A percentile compares a stretch with the other conserved stretches of the same genome.
Evolutionary conservation across 2,113 vertebrate genomes (phyloP).

Genomic region (Catharus bicknelli): DNA sequence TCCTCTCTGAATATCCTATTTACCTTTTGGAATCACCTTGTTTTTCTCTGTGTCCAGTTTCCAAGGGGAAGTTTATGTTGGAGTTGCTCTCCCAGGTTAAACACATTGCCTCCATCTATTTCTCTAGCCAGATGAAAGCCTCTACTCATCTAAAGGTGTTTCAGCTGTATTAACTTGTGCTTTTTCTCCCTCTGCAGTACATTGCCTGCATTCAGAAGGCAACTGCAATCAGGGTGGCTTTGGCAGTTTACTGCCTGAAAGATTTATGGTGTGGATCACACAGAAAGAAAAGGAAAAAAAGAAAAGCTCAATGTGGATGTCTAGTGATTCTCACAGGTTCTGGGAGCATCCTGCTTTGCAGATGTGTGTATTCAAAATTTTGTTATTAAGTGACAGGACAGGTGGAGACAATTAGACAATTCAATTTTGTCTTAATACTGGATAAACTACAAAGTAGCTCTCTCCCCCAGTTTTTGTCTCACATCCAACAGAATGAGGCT

Average conservation of each 20-base stretch:
- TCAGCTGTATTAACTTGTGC: background rate
- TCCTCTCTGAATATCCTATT: background rate
- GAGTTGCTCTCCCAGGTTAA: background rate
- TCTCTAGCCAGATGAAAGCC: background rate
- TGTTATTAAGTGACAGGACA: background rate
- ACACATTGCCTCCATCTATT: background rate
- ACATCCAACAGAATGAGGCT: accelerated
- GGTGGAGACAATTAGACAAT: background rate
- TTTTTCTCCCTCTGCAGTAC: background rate
- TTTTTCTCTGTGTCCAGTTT: background rate
- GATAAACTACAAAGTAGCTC: background rate
- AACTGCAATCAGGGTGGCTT: background rate
- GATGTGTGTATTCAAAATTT: background rate
- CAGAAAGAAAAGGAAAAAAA: background rate
- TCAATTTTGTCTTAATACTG: background rate
- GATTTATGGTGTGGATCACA: background rate
- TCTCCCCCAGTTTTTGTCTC: background rate
- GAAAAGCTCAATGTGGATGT: background rate
- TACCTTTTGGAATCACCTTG: background rate
- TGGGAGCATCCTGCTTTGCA: background rate
- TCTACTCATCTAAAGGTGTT: background rate
- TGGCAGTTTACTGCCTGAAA: background rate
- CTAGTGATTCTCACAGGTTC: background rate
- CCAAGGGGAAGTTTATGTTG: background rate
- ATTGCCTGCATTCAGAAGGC: background rate